Evolutionary conservation across 2,113 vertebrate genomes (phyloP), one percentile per base, ranked within the genome.

Genomic region (Aix galericulata): DNA sequence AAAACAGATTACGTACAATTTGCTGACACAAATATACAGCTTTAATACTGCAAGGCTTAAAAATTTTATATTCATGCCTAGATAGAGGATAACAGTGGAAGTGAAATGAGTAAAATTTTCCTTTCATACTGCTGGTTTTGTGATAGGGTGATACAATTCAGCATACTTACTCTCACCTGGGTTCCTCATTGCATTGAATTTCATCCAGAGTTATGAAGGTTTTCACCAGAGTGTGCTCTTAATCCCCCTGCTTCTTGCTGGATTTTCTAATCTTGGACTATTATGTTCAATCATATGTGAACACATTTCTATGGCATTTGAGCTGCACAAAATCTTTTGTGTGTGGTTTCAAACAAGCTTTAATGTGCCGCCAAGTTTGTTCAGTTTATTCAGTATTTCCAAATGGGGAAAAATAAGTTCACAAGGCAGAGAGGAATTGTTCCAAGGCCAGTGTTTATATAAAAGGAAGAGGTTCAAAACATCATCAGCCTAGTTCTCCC

Each of bases 41-140:
- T 94, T 96, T 95, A 95, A 95, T 97, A 95, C 92, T 80, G 11
- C 0, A 0, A 84, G 83, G 77, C 26, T 96, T 96, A 74, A 94
- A 96, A 96, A 96, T 89, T 89, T 92, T 92, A 92, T 96, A 86
- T 81, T 91, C 48, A 64, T 58, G 88, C 34, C 62, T 82, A 79
- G 60, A 91, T 94, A 50, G 36, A 84, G 40, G 73, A 69, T 67
- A 95, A 84, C 62, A 73, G 58, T 60, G 31, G 32, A 92, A 90
- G 80, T 56, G 50, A 95, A 89, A 96, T 71, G 44, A 80, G n/a
- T 34, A 82, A 82, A 91, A 76, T 64, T 16, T 84, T 91, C 58
- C 40, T 85, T 76, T 91, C n/a, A 38, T 11, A 3, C 31, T 89
- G 58, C 17, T 81, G 78, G n/a, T 90, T 79, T 94, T 93, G 62